These are phyloP conservation scores for Scophthalmus maximus DNA, from an alignment of 2,113 vertebrate species.

Conservation along the genomic window DNA sequence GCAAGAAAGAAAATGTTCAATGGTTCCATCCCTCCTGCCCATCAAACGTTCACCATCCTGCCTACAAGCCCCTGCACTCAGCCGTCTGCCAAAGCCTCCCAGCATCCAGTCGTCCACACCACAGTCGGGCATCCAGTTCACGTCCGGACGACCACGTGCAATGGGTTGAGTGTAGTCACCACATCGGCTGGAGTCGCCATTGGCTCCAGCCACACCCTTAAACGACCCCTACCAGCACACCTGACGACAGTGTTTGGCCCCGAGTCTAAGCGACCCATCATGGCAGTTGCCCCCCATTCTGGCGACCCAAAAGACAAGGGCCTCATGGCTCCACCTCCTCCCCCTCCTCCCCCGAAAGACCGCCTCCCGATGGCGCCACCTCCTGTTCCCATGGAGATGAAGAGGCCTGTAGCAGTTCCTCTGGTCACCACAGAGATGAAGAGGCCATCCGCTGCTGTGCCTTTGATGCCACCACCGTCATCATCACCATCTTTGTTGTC, in stretches of 20 bases:
- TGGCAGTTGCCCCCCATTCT: slow-evolving; percentile 73
- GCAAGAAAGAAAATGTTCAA: slow-evolving; percentile 99
- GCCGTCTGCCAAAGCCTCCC: slow-evolving; percentile 81
- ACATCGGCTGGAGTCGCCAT: not conserved
- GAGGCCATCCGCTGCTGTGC: slow-evolving; percentile 65
- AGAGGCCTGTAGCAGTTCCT: slow-evolving; percentile 67
- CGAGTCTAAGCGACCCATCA: slow-evolving; percentile 75
- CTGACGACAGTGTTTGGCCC: slow-evolving; percentile 50
- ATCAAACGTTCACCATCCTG: slow-evolving; percentile 87
- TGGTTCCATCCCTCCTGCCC: slow-evolving; percentile 90
- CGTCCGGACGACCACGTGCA: slow-evolving; percentile 14
- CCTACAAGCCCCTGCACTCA: slow-evolving; percentile 82
- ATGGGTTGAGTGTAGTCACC: slow-evolving; percentile 16
- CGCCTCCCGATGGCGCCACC: slow-evolving; percentile 69
- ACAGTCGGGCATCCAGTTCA: slow-evolving; percentile 39
- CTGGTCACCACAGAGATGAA: slow-evolving; percentile 67
- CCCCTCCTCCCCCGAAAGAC: slow-evolving; percentile 73
- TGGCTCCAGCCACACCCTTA: slow-evolving; percentile 46
- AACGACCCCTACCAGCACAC: slow-evolving; percentile 63
- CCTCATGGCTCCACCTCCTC: slow-evolving; percentile 78
- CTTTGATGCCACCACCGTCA: slow-evolving; percentile 68
- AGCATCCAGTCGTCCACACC: slow-evolving; percentile 77
- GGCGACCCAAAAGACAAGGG: slow-evolving; percentile 74
- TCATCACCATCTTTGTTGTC: slow-evolving; percentile 46
- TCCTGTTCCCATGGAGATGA: slow-evolving; percentile 69